Percentiles rank a stretch among this genome's conserved stretches.
Conservation (phyloP, 2,888 invertebrate genomes). For the Calephelis perditalis region DNA sequence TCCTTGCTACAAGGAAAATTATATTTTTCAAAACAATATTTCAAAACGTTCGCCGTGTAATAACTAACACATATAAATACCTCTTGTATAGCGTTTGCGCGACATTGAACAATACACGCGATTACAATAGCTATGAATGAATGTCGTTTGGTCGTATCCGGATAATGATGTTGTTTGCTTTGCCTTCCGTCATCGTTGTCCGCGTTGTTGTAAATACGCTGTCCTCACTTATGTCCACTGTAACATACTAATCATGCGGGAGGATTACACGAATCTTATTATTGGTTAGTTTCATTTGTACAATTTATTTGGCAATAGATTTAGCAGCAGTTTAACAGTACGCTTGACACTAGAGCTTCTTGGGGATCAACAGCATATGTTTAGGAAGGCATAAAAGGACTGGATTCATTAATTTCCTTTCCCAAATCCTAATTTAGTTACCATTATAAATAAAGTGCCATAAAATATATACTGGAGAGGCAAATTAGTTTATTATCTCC, state of each 20-base stretch:
- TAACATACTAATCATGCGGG: background rate
- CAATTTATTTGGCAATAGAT: too few relatives aligned
- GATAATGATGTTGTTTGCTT: constrained; percentile 67
- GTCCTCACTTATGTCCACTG: constrained; percentile 8
- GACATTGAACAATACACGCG: constrained; percentile 60
- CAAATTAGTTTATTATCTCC: too few relatives aligned
- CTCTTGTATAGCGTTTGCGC: constrained; percentile 41
- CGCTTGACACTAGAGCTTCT: too few relatives aligned
- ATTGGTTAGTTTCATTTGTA: too few relatives aligned
- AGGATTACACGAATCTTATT: background rate
- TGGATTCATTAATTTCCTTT: too few relatives aligned
- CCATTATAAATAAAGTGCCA: too few relatives aligned
- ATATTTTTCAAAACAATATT: constrained; percentile 13
- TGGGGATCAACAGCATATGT: too few relatives aligned
- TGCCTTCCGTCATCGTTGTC: constrained; percentile 58
- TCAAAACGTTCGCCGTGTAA: constrained; percentile 8
- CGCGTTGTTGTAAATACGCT: constrained; percentile 17
- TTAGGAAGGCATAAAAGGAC: too few relatives aligned
- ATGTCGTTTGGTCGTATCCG: constrained; percentile 54
- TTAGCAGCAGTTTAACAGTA: too few relatives aligned
- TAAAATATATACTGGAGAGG: too few relatives aligned
- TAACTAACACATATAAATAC: constrained; percentile 22
- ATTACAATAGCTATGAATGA: constrained; percentile 63
- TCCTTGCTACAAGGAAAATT: constrained; percentile 13
- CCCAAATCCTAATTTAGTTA: too few relatives aligned